phyloP scores from a whole-genome alignment of 1,140 invertebrate genomes.

The Cydia fagiglandana region DNA sequence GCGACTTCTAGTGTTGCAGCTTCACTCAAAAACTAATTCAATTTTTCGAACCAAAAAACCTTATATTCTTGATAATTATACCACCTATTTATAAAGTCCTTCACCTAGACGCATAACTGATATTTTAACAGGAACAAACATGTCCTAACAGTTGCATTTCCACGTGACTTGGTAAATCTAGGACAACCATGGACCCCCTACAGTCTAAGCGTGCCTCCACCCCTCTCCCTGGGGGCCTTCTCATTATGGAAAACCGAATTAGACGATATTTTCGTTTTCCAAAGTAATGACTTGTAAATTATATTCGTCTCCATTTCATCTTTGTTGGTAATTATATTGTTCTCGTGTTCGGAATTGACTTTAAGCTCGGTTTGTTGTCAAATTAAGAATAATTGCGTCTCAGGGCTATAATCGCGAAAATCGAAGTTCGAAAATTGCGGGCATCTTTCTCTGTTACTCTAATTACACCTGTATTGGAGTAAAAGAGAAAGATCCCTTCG shows the following conservation, averaged over 20 bases:
- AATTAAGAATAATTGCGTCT: conserved; percentile 3
- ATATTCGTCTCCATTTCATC: conserved; percentile 29
- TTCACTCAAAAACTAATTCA: no score
- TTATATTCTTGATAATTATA: no score
- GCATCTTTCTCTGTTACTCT: no score
- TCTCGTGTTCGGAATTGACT: not conserved
- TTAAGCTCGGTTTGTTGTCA: conserved; percentile 12
- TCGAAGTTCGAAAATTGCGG: no score
- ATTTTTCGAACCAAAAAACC: no score
- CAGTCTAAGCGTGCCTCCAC: conserved; percentile 2
- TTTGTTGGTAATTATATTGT: conserved; percentile 28
- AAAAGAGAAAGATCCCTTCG: no score
- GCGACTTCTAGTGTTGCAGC: no score
- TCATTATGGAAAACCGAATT: conserved; percentile 30
- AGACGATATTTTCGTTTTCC: conserved; percentile 26
- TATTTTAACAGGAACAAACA: not conserved
- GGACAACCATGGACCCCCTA: not conserved
- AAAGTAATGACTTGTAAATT: conserved; percentile 22
- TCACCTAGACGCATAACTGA: not conserved
- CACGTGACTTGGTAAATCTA: not conserved
- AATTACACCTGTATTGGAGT: no score
- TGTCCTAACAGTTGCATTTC: not conserved
- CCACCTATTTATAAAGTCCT: no score
- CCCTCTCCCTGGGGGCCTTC: not conserved
- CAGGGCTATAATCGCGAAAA: no score